Evolutionary conservation across 2,113 vertebrate genomes (phyloP), one percentile per base, ranked within the genome.

Genomic region (Sigmodon hispidus): DNA sequence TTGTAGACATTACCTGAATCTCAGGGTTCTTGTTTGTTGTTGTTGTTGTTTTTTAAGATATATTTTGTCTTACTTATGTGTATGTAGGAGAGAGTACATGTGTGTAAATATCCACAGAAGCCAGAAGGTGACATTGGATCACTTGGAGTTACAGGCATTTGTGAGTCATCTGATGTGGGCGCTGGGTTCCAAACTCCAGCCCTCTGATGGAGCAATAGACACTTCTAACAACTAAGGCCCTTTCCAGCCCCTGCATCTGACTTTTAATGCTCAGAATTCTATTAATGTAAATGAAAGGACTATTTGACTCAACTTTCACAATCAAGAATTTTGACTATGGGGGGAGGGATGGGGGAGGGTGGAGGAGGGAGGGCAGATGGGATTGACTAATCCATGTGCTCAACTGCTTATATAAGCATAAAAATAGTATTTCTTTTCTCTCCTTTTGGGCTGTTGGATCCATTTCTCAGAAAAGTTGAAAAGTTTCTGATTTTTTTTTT

Each of bases 391-490:
- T n/a, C n/a, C 45, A 26, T 63, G 76, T 9, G 29, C 77, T 2
- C n/a, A 43, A 57, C 48, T 2, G 19, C 52, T 65, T 83, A 52
- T 9, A 31, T 13, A 1, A 34, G 67, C 79, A 52, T 50, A 22
- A 87, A n/a, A 79, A 16, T 45, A 12, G 8, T 55, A 75, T 94
- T 95, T 94, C 36, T 91, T 2, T 87, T 79, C 36, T 85, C 22
- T 88, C 17, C 16, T 13, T 0, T 95, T 88, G 50, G 7, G 22
- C 16, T 13, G 0, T 95, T 88, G 50, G 7, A 55, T 55, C 36
- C n/a, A 48, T 95, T 96, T 96, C 40, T 96, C 21, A 84, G 87
- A 95, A 94, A 85, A 75, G 34, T 72, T 63, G 87, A 95, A 94
- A 85, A 75, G 34, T 72, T 63, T 50, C 19, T 86, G 61, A 16